These are phyloP conservation scores for Lagria hirta DNA, from an alignment of 2,888 invertebrate species.

Conservation along the genomic window DNA sequence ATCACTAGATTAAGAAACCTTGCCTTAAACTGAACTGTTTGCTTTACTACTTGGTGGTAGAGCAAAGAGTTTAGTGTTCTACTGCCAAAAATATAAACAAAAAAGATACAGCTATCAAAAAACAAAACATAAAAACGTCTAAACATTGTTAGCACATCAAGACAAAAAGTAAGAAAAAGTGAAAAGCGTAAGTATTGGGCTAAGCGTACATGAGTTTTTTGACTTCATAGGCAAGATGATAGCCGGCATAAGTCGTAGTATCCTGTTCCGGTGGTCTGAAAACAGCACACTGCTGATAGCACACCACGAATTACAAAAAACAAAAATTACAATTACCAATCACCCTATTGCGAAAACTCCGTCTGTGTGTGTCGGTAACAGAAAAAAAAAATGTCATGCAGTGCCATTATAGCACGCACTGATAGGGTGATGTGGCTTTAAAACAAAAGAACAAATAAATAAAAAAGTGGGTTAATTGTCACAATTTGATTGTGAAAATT, in stretches of 20 bases:
- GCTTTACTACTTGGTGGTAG: too few relatives aligned
- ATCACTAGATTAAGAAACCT: too few relatives aligned
- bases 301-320: slow-evolving; percentile 41
- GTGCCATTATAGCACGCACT: slow-evolving; percentile 21
- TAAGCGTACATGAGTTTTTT: slow-evolving; percentile 98
- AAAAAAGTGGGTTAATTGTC: slow-evolving; percentile 2
- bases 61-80: too few relatives aligned
- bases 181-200: slow-evolving; percentile 56
- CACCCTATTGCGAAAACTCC: slow-evolving; percentile 14
- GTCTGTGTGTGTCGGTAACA: slow-evolving; percentile 3
- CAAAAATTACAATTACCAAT: slow-evolving; percentile 9
- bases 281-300: slow-evolving; percentile 62
- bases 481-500: not conserved
- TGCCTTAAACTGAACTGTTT: too few relatives aligned
- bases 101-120: too few relatives aligned
- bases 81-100: too few relatives aligned
- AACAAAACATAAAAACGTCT: too few relatives aligned
- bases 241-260: slow-evolving; percentile 95
- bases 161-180: slow-evolving; percentile 39
- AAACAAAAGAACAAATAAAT: slow-evolving; percentile 11
- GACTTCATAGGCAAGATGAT: slow-evolving; percentile 99
- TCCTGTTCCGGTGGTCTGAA: slow-evolving; percentile 86
- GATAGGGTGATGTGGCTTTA: slow-evolving; percentile 23
- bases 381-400: slow-evolving; percentile 18
- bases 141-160: too few relatives aligned